These are phyloP conservation scores for Drosophila mulleri DNA, from an alignment of 2,888 invertebrate genomes.

Conservation along the genomic window DNA sequence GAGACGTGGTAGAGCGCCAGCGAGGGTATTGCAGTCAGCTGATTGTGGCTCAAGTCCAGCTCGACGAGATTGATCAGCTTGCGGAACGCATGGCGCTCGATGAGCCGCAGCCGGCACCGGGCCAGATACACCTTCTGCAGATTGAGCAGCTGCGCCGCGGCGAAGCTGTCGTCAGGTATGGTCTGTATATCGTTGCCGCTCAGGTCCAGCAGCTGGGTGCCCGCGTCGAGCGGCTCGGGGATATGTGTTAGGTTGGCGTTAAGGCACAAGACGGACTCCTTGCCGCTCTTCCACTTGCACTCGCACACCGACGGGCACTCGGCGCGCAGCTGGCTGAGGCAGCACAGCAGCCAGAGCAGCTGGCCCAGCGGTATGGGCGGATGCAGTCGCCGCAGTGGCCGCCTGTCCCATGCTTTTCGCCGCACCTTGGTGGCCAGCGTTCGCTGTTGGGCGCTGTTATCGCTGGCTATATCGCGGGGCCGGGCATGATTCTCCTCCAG, in stretches of 20 bases:
- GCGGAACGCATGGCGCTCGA: slow-evolving; percentile 91
- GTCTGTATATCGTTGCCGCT: slow-evolving; percentile 89
- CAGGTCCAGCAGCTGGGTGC: slow-evolving; percentile 92
- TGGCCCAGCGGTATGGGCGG: slow-evolving; percentile 76
- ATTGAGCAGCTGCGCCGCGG: slow-evolving; percentile 90
- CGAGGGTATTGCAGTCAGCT: slow-evolving; percentile 89
- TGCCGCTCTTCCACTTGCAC: slow-evolving; percentile 95
- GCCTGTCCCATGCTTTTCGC: slow-evolving; percentile 66
- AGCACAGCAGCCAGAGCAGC: slow-evolving; percentile 79
- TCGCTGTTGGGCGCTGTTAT: slow-evolving; percentile 77
- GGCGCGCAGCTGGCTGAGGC: slow-evolving; percentile 84
- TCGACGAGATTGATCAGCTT: slow-evolving; percentile 93
- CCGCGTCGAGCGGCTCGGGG: slow-evolving; percentile 90
- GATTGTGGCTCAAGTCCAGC: slow-evolving; percentile 91
- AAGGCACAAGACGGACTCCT: slow-evolving; percentile 93
- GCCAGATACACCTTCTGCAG: slow-evolving; percentile 92
- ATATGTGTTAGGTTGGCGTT: slow-evolving; percentile 91
- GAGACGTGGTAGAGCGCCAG: slow-evolving; percentile 90
- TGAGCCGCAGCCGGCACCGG: slow-evolving; percentile 89
- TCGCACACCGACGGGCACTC: slow-evolving; percentile 92
- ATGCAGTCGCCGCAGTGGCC: slow-evolving; percentile 62
- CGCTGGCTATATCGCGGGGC: slow-evolving; percentile 63
- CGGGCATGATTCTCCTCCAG: slow-evolving; percentile 49
- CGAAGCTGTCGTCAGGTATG: slow-evolving; percentile 91
- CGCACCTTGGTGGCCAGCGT: slow-evolving; percentile 80